These are phyloP conservation scores for Agapornis canus DNA, from an alignment of 2,797 vertebrate species.

Conservation along the genomic window DNA sequence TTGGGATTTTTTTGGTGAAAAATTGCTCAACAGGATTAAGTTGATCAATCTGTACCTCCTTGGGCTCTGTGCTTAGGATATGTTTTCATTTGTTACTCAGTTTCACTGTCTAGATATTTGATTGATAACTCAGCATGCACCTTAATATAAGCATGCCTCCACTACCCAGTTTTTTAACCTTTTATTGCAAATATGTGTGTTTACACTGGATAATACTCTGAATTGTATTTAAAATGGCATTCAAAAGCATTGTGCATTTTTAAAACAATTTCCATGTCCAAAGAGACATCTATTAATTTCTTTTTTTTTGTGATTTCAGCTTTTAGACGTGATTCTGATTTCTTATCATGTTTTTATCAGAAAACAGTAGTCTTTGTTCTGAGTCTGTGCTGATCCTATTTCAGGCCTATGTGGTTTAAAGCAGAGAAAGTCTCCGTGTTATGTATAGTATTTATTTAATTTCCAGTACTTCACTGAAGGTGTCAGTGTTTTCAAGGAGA, in stretches of 20 bases:
- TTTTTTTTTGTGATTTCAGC: neutral
- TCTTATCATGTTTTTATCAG: neutral
- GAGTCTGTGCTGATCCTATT: neutral
- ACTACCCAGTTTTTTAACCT: neutral
- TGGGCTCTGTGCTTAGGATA: neutral
- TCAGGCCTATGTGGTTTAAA: neutral
- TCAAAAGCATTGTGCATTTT: neutral
- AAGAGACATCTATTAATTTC: neutral
- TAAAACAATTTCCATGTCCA: neutral
- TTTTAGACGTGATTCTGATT: neutral
- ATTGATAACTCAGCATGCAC: neutral
- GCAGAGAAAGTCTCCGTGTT: neutral
- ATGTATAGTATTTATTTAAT: constrained; percentile 10
- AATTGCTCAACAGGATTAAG: neutral
- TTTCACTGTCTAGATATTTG: neutral
- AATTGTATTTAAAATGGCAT: neutral
- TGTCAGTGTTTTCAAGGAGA: constrained; percentile 67
- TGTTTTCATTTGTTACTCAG: neutral
- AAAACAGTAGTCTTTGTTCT: neutral
- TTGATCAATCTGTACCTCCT: neutral
- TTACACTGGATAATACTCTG: neutral
- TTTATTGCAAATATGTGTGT: neutral
- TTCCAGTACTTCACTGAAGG: constrained; percentile 58
- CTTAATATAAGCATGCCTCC: neutral
- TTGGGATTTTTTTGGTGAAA: neutral